Conservation (phyloP, 2,113 vertebrate genomes). For the Gopherus evgoodei region DNA sequence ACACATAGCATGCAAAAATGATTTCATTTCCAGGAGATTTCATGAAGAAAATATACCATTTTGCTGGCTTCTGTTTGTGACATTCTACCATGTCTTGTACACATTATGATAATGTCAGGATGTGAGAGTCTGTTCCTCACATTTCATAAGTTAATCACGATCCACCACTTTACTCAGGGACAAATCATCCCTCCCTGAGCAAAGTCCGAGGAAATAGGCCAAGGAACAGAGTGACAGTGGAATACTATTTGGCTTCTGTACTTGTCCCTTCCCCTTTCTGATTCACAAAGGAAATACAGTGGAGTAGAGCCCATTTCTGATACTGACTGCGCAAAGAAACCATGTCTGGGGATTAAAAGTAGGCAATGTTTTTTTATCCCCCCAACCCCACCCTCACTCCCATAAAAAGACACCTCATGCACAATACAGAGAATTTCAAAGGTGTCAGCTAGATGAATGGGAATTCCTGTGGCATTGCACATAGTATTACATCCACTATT, state of each 20-base stretch:
- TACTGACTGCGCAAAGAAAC: background rate
- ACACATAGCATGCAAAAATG: background rate
- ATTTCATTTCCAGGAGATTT: background rate
- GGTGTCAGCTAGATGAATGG: conserved; percentile 2
- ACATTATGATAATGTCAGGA: background rate
- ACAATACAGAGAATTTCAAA: background rate
- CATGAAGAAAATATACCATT: background rate
- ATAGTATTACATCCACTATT: conserved; percentile 18
- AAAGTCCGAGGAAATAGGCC: background rate
- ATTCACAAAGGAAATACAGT: background rate
- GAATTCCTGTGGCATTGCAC: conserved; percentile 8
- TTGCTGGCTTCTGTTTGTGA: background rate
- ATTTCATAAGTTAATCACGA: background rate
- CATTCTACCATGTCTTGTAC: background rate
- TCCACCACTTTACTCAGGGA: background rate
- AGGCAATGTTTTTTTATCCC: rapidly evolving
- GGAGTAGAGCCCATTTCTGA: background rate
- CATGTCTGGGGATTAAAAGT: background rate
- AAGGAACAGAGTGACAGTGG: background rate
- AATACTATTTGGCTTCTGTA: background rate
- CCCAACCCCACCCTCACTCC: background rate
- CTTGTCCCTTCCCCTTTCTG: background rate
- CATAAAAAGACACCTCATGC: background rate
- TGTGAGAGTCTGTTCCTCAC: background rate
- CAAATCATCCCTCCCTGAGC: background rate